phyloP scores from a whole-genome alignment of 2,888 invertebrate species.

The Andrena bicolor region DNA sequence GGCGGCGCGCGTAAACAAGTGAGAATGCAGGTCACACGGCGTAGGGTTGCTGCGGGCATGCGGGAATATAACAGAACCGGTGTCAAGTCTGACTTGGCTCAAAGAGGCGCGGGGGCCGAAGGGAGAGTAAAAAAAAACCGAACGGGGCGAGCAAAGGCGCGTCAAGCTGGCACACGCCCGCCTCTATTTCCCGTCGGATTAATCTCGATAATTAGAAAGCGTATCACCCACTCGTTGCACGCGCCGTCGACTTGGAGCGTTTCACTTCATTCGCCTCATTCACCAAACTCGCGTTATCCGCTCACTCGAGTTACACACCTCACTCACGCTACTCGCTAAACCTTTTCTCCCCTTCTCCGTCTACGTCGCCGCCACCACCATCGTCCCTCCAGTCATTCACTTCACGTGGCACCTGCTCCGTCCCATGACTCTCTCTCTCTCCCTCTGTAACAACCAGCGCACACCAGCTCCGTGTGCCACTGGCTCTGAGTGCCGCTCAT shows the following conservation, averaged over 20 bases:
- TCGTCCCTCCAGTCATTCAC: conserved; percentile 72
- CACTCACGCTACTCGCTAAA: conserved; percentile 69
- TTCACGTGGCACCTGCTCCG: conserved; percentile 72
- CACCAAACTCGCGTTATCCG: conserved; percentile 77
- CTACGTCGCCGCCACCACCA: conserved; percentile 54
- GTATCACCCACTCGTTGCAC: conserved; percentile 80
- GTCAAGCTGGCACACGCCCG: conserved; percentile 63
- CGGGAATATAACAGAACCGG: conserved; percentile 61
- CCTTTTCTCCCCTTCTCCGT: conserved; percentile 61
- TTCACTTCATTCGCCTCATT: conserved; percentile 80
- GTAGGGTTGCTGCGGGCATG: conserved; percentile 42
- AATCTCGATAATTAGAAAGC: conserved; percentile 81
- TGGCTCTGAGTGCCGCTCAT: conserved; percentile 30
- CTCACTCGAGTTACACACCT: conserved; percentile 74
- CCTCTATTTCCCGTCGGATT: conserved; percentile 71
- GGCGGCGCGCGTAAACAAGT: conserved; percentile 37
- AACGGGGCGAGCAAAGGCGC: conserved; percentile 56
- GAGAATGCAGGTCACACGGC: conserved; percentile 54
- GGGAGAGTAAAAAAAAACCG: conserved; percentile 24
- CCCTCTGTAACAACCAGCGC: conserved; percentile 26
- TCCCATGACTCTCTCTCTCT: conserved; percentile 30
- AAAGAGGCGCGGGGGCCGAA: conserved; percentile 41
- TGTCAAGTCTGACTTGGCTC: conserved; percentile 52
- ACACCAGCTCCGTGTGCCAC: conserved; percentile 19
- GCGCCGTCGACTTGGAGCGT: conserved; percentile 77